Evolutionary conservation across 2,797 vertebrate species (phyloP), one percentile per base, ranked within the genome.

Genomic region (Tympanoctomys barrerae): DNA sequence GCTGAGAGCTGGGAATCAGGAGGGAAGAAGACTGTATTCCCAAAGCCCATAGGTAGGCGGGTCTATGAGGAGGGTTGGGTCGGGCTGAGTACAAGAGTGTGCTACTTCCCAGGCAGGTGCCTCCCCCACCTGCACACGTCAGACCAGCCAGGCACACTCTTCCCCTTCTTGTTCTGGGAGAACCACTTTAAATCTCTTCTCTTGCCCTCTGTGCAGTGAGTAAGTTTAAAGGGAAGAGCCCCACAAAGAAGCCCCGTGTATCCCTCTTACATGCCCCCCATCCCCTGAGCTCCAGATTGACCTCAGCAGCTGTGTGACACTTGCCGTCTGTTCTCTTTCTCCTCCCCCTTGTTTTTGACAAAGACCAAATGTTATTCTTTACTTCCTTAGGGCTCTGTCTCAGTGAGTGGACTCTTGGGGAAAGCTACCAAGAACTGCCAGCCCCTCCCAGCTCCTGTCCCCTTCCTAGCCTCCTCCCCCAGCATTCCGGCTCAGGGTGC

Each of bases 361-460:
- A 97, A 97, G 97, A 97, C 96, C 97, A 97, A 97, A 97, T 98
- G 97, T 97, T 97, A 96, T 95, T 90, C 96, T 96, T 96, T 73
- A 95, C 87, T 97, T 97, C 96, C 93, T 95, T 94, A 92, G 89
- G 87, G 94, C 87, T 95, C 87, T 94, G 94, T 91, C 57, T 93
- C 88, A 89, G 90, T 83, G 87, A 93, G 86, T 97, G 77, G 90
- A 96, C 96, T 94, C 92, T 73, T 92, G 89, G 95, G 96, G 94
- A 96, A 97, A 95, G 88, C 94, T 89, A 94, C 85, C 79, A 7
- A 89, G 90, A 93, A 87, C 91, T 94, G 91, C 77, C 7, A 3
- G 91, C 88, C 64, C 87, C 82, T 96, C 94, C 96, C 86, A 96
- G 88, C 87, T 86, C 77, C 92, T 80, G 13, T 66, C 84, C 84